A percentile compares a stretch with the other conserved stretches of the same genome.
Evolutionary conservation across 1,140 invertebrate species (phyloP).

Genomic region (Caenorhabditis brenneri): DNA sequence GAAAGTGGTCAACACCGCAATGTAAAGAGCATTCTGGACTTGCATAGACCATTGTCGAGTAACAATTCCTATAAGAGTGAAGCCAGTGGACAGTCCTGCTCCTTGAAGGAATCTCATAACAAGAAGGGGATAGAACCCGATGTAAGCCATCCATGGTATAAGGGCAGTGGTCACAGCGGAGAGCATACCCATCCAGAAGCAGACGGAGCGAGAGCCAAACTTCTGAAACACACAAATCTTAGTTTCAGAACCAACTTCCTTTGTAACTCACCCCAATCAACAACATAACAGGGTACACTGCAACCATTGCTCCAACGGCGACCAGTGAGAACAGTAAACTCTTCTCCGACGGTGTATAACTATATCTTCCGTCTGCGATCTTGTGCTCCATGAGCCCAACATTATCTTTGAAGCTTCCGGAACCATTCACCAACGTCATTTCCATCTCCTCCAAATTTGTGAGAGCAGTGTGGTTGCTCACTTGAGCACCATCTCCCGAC

Average conservation of each 20-base stretch:
- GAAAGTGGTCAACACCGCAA: slow-evolving; percentile 46
- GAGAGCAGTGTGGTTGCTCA: neutral
- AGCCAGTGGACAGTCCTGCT: slow-evolving; percentile 42
- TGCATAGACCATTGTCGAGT: slow-evolving; percentile 52
- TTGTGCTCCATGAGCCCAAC: slow-evolving; percentile 26
- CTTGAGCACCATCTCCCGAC: slow-evolving; percentile 2
- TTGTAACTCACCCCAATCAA: slow-evolving; percentile 33
- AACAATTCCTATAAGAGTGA: slow-evolving; percentile 46
- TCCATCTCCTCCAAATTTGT: slow-evolving; percentile 20
- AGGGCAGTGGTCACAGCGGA: slow-evolving; percentile 51
- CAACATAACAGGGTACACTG: slow-evolving; percentile 46
- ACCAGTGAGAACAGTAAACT: slow-evolving; percentile 46
- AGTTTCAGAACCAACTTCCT: no score
- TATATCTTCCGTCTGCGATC: slow-evolving; percentile 31
- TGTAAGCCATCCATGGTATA: slow-evolving; percentile 50
- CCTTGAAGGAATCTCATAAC: slow-evolving; percentile 47
- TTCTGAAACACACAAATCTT: no score
- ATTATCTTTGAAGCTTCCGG: neutral
- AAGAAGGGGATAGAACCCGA: slow-evolving; percentile 50
- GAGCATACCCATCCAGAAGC: slow-evolving; percentile 46
- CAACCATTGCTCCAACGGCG: slow-evolving; percentile 50
- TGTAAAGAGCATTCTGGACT: slow-evolving; percentile 39
- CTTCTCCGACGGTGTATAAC: slow-evolving; percentile 44
- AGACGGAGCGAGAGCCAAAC: slow-evolving; percentile 9
- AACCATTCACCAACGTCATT: slow-evolving; percentile 5